Evolutionary conservation across 2,797 vertebrate species (phyloP).

Genomic region (Agapornis canus): DNA sequence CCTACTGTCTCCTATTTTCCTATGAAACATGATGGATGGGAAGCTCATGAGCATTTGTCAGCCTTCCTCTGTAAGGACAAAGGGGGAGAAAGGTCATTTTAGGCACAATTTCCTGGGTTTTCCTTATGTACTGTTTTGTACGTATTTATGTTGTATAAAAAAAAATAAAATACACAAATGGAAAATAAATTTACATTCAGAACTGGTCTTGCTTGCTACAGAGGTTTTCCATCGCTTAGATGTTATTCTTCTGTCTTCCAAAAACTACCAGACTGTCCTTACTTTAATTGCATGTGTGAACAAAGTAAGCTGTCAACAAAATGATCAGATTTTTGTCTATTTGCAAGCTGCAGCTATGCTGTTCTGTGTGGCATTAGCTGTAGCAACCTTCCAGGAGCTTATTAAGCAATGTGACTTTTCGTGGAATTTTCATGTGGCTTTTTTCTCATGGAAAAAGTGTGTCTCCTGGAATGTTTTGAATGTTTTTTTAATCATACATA

Average conservation of each 20-base stretch:
- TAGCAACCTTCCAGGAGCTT: not conserved
- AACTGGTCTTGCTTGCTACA: not conserved
- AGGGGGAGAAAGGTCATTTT: not conserved
- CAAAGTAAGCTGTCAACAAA: not conserved
- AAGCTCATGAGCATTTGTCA: constrained; percentile 1
- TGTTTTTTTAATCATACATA: not conserved
- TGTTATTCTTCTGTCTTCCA: not conserved
- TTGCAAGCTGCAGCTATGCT: not conserved
- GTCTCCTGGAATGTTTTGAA: not conserved
- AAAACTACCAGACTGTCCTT: not conserved
- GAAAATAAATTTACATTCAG: not conserved
- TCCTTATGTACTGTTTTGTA: not conserved
- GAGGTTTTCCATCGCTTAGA: not conserved
- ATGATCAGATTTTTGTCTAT: not conserved
- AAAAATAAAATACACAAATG: not conserved
- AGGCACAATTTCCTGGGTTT: not conserved
- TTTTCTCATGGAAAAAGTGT: not conserved
- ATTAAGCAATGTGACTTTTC: not conserved
- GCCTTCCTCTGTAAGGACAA: not conserved
- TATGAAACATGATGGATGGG: not conserved
- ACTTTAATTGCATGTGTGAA: not conserved
- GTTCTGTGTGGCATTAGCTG: not conserved
- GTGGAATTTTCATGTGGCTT: not conserved
- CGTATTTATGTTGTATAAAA: not conserved
- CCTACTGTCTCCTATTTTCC: not conserved